Conservation (phyloP, 2,888 invertebrate genomes). For the Platerodrilus igneus region DNA sequence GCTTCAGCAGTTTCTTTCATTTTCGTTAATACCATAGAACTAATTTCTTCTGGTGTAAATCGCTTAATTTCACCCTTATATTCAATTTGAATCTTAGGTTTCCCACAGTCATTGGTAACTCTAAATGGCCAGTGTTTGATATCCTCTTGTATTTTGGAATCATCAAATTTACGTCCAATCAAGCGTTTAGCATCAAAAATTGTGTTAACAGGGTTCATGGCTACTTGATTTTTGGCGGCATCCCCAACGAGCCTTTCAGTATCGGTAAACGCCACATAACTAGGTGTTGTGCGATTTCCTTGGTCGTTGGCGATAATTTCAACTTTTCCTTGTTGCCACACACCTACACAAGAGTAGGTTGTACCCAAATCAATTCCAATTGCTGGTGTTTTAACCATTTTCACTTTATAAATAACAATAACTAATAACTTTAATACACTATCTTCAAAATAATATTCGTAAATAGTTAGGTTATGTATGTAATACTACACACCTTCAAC, state of each 20-base stretch:
- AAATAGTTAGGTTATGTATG: too few species aligned
- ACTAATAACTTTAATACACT: too few species aligned
- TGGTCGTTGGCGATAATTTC: conserved; percentile 82
- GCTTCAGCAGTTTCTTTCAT: conserved; percentile 68
- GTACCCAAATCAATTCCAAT: conserved; percentile 84
- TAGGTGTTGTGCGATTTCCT: conserved; percentile 77
- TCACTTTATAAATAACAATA: too few species aligned
- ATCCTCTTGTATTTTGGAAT: conserved; percentile 69
- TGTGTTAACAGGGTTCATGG: neutral
- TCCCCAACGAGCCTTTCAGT: conserved; percentile 67
- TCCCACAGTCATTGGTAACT: conserved; percentile 60
- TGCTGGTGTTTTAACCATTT: conserved; percentile 52
- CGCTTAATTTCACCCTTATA: conserved; percentile 60
- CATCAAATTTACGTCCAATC: conserved; percentile 74
- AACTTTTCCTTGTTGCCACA: conserved; percentile 77
- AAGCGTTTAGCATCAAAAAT: too few species aligned
- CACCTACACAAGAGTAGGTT: conserved; percentile 80
- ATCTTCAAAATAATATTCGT: too few species aligned
- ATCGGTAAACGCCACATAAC: conserved; percentile 69
- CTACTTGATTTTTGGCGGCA: conserved; percentile 65
- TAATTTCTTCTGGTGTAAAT: conserved; percentile 68
- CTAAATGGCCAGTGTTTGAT: conserved; percentile 83
- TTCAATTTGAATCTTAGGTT: conserved; percentile 64
- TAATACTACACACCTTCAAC: too few species aligned
- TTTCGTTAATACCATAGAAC: conserved; percentile 62